These are phyloP conservation scores for Potamilus streckersoni DNA, from an alignment of 1,140 invertebrate genomes.

Conservation along the genomic window DNA sequence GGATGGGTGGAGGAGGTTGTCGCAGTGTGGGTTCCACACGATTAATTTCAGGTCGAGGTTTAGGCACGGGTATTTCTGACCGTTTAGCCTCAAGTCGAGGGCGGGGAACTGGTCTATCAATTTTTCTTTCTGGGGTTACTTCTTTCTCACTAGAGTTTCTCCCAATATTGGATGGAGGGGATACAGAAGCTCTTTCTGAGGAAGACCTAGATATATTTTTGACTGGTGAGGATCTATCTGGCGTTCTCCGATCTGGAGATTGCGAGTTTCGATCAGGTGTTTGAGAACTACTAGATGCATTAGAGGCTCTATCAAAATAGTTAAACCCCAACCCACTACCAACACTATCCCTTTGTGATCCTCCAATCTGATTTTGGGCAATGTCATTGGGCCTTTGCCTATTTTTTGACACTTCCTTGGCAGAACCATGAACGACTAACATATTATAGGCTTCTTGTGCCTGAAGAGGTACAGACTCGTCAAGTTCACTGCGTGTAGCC, in stretches of 20 bases:
- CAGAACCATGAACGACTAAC: slow-evolving; percentile 81
- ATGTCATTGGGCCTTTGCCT: not conserved
- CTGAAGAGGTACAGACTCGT: slow-evolving; percentile 62
- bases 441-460: slow-evolving; percentile 91
- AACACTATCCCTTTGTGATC: slow-evolving; percentile 20
- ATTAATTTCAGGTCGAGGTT: slow-evolving; percentile 52
- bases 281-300: slow-evolving; percentile 22
- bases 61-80: slow-evolving; percentile 53
- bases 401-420: slow-evolving; percentile 32
- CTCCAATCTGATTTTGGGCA: not conserved
- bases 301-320: slow-evolving; percentile 21
- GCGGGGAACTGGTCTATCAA: slow-evolving; percentile 23
- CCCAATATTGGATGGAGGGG: slow-evolving; percentile 13
- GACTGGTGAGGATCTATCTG: slow-evolving; percentile 18
- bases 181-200: slow-evolving; percentile 26
- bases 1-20: slow-evolving; percentile 38
- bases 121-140: not conserved
- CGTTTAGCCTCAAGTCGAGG: slow-evolving; percentile 32
- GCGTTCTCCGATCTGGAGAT: slow-evolving; percentile 7
- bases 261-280: slow-evolving; percentile 22
- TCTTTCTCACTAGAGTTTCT: not conserved
- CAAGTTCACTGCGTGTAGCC: slow-evolving; percentile 46
- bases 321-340: slow-evolving; percentile 19
- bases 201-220: slow-evolving; percentile 22
- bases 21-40: slow-evolving; percentile 55